Evolutionary conservation across 2,888 invertebrate species (phyloP), one percentile per base, ranked within the genome.

Genomic region (Eulithis testata): DNA sequence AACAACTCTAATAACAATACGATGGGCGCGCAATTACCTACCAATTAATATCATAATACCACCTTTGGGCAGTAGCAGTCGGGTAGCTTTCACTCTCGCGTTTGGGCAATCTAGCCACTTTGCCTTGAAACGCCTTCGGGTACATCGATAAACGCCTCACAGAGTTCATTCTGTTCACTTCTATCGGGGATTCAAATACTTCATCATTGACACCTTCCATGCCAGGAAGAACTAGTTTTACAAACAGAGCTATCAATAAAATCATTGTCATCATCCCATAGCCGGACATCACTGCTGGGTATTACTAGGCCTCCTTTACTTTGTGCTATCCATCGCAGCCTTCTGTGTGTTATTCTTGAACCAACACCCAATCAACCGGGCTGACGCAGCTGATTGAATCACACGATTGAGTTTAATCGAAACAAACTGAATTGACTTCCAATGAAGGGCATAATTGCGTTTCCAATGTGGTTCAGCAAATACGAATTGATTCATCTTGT

Each of bases 31-130:
- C 83, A 75, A 82, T 85, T 86, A 84, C 82, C 79, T 75, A 76
- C 82, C 86, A 83, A 88, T 87, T 86, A 86, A 85, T 80, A 77
- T 69, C 73, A 56, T 66, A 66, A 66, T 63, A 60, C 59, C 63
- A 49, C 68, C 72, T 72, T 66, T 64, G 62, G 62, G 51, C 67
- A 49, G 60, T 51, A 59, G 60, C 55, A 43, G 47, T 44, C 63
- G 60, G 57, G 59, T 52, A 40, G 65, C 68, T 67, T 65, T 63
- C 71, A 68, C 70, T 70, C 68, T 69, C 52, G 36, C 27, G 50
- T 45, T 60, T 44, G 49, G 50, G 51, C 63, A 49, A 62, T 59
- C 63, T 47, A 56, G 47, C 1, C 31, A 21, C 54, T 44, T 50
- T 59, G 57, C 45, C 57, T 45, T 36, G 36, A 55, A 60, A 59